phyloP scores from a whole-genome alignment of 1,140 invertebrate genomes.

The Schlechtendalia chinensis region DNA sequence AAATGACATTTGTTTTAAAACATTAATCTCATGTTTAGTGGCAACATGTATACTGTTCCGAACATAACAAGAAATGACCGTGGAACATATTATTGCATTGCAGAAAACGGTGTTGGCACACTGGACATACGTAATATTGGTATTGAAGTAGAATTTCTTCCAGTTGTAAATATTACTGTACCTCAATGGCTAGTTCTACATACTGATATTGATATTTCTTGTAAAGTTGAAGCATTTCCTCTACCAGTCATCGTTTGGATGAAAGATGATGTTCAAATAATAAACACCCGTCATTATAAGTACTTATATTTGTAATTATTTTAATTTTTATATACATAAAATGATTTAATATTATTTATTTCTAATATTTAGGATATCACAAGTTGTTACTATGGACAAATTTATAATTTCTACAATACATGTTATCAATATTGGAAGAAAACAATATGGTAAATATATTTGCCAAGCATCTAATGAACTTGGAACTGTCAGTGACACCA shows the following conservation, averaged over 20 bases:
- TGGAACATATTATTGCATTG: conserved; percentile 90
- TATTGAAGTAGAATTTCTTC: conserved; percentile 84
- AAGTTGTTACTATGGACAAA: conserved; percentile 85
- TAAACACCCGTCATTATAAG: conserved; percentile 85
- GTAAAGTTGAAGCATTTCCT: conserved; percentile 88
- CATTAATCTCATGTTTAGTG: conserved; percentile 60
- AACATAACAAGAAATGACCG: conserved; percentile 81
- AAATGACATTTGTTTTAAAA: not conserved
- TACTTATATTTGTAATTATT: conserved; percentile 51
- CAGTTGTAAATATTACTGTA: conserved; percentile 77
- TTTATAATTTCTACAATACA: conserved; percentile 85
- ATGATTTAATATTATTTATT: not conserved
- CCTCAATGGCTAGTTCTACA: conserved; percentile 82
- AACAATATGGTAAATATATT: conserved; percentile 81
- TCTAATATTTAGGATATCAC: conserved; percentile 67
- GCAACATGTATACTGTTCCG: conserved; percentile 79
- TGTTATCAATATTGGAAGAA: conserved; percentile 86
- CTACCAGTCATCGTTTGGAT: conserved; percentile 84
- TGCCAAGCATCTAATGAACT: conserved; percentile 87
- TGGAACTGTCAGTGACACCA: conserved; percentile 71
- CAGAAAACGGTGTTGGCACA: conserved; percentile 84
- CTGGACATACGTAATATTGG: conserved; percentile 82
- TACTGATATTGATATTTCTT: conserved; percentile 90
- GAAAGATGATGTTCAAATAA: conserved; percentile 75
- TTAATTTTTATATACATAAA: conserved; percentile 34